Conservation (phyloP, 2,113 vertebrate genomes). For the Eudyptes chrysolophus region DNA sequence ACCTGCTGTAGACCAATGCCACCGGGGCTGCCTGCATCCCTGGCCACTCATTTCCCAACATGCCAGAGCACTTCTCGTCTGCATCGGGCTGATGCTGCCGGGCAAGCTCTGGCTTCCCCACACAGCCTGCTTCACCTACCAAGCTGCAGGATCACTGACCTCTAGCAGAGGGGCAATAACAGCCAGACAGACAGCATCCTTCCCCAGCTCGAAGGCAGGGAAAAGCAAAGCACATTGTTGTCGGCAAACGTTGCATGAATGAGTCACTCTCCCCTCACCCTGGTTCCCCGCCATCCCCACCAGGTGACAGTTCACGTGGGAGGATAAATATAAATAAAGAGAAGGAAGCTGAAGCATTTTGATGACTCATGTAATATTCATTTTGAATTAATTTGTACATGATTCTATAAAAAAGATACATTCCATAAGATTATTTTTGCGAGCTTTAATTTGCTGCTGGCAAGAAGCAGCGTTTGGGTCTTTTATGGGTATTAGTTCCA, state of each 20-base stretch:
- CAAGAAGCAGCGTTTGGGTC: background rate
- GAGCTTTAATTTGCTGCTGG: conserved; percentile 61
- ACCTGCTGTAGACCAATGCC: background rate
- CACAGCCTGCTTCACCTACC: background rate
- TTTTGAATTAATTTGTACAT: conserved; percentile 49
- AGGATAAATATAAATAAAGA: conserved; percentile 53
- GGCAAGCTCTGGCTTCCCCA: background rate
- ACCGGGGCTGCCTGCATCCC: background rate
- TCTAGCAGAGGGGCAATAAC: background rate
- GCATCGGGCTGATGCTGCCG: fast-evolving
- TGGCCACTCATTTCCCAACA: background rate
- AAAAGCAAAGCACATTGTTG: background rate
- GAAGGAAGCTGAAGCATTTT: conserved; percentile 30
- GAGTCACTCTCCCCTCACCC: conserved; percentile 6
- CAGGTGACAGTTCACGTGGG: conserved; percentile 12
- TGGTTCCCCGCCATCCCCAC: background rate
- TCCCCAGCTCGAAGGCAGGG: background rate
- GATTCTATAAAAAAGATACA: conserved; percentile 16
- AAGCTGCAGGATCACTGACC: background rate
- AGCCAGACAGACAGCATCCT: background rate
- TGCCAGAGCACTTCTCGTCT: background rate
- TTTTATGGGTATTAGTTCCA: conserved; percentile 42
- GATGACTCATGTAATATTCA: conserved; percentile 66
- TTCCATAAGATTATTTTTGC: background rate
- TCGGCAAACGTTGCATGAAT: background rate